A percentile compares a stretch with the other conserved stretches of the same genome.
Evolutionary conservation across 2,888 invertebrate species (phyloP).

Genomic region (Cantharis rustica): DNA sequence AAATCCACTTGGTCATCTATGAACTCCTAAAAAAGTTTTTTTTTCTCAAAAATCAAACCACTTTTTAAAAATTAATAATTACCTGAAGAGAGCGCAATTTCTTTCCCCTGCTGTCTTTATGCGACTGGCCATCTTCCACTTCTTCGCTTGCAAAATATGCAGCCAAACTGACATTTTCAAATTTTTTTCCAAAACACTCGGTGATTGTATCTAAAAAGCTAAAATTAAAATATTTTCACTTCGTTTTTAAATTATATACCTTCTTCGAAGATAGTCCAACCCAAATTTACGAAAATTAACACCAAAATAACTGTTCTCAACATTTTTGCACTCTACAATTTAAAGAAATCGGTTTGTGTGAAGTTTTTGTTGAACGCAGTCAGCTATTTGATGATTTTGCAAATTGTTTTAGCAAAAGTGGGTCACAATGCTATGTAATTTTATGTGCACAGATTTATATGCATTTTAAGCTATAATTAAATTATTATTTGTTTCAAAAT

Average conservation of each 20-base stretch:
- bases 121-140: conserved; percentile 51
- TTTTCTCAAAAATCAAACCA: too few relatives aligned
- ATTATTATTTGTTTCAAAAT: too few relatives aligned
- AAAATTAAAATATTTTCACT: neutral
- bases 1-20: conserved; percentile 57
- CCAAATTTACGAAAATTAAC: neutral
- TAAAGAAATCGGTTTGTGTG: neutral
- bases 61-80: conserved; percentile 15
- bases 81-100: conserved; percentile 59
- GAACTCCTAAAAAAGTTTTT: conserved; percentile 53
- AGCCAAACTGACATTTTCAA: conserved; percentile 56
- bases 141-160: conserved; percentile 59
- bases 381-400: neutral
- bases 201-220: conserved; percentile 47
- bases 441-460: neutral
- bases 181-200: conserved; percentile 53
- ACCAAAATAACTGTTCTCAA: neutral
- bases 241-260: neutral
- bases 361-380: neutral
- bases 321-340: neutral
- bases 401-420: neutral
- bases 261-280: neutral
- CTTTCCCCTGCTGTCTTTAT: conserved; percentile 54
- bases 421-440: neutral
- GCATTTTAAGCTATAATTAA: neutral